Evolutionary conservation across 2,888 invertebrate species (phyloP), one percentile per base, ranked within the genome.

Genomic region (Amiota minor): DNA sequence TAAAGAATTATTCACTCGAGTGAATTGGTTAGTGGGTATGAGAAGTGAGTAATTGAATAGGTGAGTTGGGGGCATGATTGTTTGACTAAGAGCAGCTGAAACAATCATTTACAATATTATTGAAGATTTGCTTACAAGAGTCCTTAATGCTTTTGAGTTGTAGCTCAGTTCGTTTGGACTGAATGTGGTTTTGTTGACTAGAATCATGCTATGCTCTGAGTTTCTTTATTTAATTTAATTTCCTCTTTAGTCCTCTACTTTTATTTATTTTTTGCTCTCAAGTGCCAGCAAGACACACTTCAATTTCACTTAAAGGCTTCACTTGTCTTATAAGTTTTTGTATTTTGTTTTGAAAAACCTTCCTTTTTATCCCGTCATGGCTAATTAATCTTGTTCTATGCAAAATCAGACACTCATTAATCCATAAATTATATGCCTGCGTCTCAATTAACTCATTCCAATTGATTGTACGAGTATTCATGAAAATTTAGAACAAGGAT

Each of bases 71-170:
- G 53, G 53, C 9, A 50, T n/a, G n/a, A 50, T 50, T 50, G n/a
- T 50, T 12, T n/a, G 12, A n/a, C 53, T 50, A n/a, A 50, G 20
- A 18, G 18, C 59, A 59, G 18, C 59, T 16, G 59, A 20, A 59
- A 59, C 18, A 59, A 59, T 59, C 20, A 59, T 59, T 59, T 16
- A 18, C 59, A 59, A 16, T 59, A 18, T 59, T 59, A 59, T 59
- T n/a, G 20, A 9, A 11, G 18, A 11, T 59, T 35, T 35, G 6
- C 6, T 35, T 35, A 6, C 35, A 35, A 35, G 35, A 6, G 35
- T 35, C 35, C 35, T 35, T 35, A 6, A 35, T 35, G 35, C 4
- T 35, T 35, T 35, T 35, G 35, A 6, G 35, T 35, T 35, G 35
- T 6, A 35, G 35, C 6, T 35, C 35, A 35, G 35, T 35, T 53